phyloP scores from a whole-genome alignment of 2,888 invertebrate genomes.

The Acleris laterana region DNA sequence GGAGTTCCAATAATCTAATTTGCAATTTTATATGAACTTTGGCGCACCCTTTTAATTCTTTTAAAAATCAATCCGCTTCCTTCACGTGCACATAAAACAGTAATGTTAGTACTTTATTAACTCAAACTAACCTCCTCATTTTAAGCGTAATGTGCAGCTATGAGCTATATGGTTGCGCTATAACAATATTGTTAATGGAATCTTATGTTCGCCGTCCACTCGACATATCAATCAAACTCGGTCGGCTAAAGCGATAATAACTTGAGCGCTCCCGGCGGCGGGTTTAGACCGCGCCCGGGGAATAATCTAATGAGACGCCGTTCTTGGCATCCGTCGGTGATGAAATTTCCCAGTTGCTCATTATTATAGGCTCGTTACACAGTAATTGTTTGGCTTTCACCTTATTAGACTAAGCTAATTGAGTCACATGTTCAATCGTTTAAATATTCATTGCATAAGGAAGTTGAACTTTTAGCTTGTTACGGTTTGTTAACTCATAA shows the following conservation, averaged over 20 bases:
- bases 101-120: too few relatives aligned
- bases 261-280: constrained; percentile 18
- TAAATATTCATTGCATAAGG: not conserved
- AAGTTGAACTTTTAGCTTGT: not conserved
- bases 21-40: too few relatives aligned
- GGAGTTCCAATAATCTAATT: too few relatives aligned
- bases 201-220: constrained; percentile 16
- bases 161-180: not conserved
- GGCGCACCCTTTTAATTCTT: too few relatives aligned
- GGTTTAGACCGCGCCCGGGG: constrained; percentile 41
- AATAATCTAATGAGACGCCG: constrained; percentile 52
- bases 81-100: too few relatives aligned
- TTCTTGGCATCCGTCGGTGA: constrained; percentile 42
- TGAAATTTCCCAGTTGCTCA: constrained; percentile 45
- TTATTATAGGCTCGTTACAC: constrained; percentile 19
- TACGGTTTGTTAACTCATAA: not conserved
- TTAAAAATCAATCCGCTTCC: too few relatives aligned
- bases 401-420: constrained; percentile 21
- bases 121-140: too few relatives aligned
- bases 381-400: constrained; percentile 24
- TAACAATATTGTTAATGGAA: constrained; percentile 16
- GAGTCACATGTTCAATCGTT: constrained; percentile 11
- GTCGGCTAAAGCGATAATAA: constrained; percentile 43
- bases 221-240: constrained; percentile 30
- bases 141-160: not conserved